phyloP scores from a whole-genome alignment of 1,140 invertebrate species.

The Microvelia longipes region DNA sequence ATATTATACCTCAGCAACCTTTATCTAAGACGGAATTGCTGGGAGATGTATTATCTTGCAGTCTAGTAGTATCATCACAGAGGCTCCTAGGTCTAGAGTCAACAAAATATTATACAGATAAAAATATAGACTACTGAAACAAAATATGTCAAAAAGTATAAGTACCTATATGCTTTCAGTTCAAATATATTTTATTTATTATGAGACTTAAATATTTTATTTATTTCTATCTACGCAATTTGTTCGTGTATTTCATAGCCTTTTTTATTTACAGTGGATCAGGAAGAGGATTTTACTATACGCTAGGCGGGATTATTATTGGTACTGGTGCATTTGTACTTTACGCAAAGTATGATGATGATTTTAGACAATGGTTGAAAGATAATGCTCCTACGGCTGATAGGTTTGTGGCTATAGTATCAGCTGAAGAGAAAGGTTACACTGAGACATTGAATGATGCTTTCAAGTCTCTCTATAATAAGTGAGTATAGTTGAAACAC shows the following conservation, averaged over 20 bases:
- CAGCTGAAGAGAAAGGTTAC: conserved; percentile 45
- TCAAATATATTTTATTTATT: not conserved
- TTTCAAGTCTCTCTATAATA: conserved; percentile 27
- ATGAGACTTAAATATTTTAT: not conserved
- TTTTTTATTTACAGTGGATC: conserved; percentile 10
- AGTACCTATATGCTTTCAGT: not conserved
- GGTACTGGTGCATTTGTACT: conserved; percentile 32
- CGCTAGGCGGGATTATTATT: conserved; percentile 37
- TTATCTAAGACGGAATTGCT: too few species aligned
- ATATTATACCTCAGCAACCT: too few species aligned
- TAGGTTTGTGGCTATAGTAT: conserved; percentile 44
- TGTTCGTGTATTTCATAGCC: not conserved
- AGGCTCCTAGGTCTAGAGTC: not conserved
- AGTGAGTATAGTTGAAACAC: conserved; percentile 24
- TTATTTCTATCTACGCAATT: not conserved
- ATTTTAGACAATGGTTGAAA: conserved; percentile 45
- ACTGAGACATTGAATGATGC: conserved; percentile 27
- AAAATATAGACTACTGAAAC: not conserved
- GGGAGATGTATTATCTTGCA: too few species aligned
- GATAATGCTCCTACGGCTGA: conserved; percentile 50
- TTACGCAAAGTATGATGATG: conserved; percentile 50
- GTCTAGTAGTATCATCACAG: too few species aligned
- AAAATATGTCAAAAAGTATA: not conserved
- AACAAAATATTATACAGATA: not conserved
- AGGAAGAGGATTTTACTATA: conserved; percentile 13